Evolutionary conservation across 2,113 vertebrate species (phyloP).

Genomic region (Macroglossus sobrinus): DNA sequence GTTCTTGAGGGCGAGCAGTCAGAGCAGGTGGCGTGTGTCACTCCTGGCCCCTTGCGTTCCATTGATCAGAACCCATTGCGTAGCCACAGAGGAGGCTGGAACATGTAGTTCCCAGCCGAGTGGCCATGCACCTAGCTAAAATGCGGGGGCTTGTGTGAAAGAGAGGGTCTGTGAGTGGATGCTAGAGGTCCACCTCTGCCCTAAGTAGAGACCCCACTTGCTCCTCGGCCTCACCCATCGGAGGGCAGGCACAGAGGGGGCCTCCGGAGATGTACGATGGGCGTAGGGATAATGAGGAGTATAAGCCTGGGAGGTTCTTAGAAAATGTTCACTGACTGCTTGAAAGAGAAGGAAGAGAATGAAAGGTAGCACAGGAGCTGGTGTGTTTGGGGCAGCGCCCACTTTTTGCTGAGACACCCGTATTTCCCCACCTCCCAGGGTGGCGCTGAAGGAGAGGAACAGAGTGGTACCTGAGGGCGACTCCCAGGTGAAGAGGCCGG

Average conservation of each 20-base stretch:
- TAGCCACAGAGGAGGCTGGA: neutral
- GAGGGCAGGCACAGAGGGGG: neutral
- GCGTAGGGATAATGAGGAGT: neutral
- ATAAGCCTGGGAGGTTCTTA: neutral
- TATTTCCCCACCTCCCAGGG: neutral
- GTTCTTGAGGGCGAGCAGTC: fast-evolving
- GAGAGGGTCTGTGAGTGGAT: neutral
- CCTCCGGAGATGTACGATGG: neutral
- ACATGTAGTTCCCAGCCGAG: neutral
- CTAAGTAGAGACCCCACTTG: neutral
- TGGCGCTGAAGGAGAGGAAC: constrained; percentile 86
- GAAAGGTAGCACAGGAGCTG: neutral
- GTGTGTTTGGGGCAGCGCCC: neutral
- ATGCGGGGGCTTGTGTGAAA: neutral
- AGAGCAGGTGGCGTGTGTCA: neutral
- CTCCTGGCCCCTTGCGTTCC: too few relatives aligned
- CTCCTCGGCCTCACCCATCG: neutral
- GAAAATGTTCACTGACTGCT: neutral
- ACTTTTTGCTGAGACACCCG: fast-evolving
- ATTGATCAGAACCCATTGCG: neutral
- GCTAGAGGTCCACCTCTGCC: neutral
- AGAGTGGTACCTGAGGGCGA: constrained; percentile 65
- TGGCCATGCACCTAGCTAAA: neutral
- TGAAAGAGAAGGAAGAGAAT: neutral
- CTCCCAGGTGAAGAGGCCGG: constrained; percentile 82